phyloP scores from a whole-genome alignment of 2,113 vertebrate genomes.

The Melierax canorus region DNA sequence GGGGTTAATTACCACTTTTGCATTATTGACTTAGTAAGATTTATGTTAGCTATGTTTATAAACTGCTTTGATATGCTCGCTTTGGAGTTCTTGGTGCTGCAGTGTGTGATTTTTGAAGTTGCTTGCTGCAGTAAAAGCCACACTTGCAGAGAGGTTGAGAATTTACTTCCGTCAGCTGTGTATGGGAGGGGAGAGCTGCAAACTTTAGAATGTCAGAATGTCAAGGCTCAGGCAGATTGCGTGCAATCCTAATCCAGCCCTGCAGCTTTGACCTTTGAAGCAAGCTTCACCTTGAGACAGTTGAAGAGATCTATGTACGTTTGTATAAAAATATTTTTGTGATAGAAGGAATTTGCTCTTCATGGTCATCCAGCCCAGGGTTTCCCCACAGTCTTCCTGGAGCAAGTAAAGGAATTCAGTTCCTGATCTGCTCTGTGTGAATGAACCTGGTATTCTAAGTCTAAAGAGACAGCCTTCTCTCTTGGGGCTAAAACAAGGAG shows the following conservation, averaged over 20 bases:
- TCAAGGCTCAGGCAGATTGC: constrained; percentile 31
- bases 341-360: constrained; percentile 4
- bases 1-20: neutral
- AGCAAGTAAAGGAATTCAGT: neutral
- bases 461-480: neutral
- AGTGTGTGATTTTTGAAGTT: neutral
- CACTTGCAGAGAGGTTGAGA: neutral
- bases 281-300: constrained; percentile 27
- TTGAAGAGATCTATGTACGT: neutral
- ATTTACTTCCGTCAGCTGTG: neutral
- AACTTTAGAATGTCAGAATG: constrained; percentile 41
- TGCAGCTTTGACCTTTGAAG: constrained; percentile 64
- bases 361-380: neutral
- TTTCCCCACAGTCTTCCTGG: neutral
- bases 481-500: neutral
- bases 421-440: neutral
- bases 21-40: neutral
- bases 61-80: neutral
- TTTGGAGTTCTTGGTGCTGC: neutral
- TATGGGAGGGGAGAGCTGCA: neutral
- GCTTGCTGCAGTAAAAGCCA: neutral
- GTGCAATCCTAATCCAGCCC: constrained; percentile 62
- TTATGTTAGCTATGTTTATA: neutral
- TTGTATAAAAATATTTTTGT: constrained; percentile 2
- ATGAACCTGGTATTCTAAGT: neutral